Percentiles rank a stretch among this genome's conserved stretches.
phyloP scores from a whole-genome alignment of 2,113 vertebrate species.

The Psilopsiagon aymara region DNA sequence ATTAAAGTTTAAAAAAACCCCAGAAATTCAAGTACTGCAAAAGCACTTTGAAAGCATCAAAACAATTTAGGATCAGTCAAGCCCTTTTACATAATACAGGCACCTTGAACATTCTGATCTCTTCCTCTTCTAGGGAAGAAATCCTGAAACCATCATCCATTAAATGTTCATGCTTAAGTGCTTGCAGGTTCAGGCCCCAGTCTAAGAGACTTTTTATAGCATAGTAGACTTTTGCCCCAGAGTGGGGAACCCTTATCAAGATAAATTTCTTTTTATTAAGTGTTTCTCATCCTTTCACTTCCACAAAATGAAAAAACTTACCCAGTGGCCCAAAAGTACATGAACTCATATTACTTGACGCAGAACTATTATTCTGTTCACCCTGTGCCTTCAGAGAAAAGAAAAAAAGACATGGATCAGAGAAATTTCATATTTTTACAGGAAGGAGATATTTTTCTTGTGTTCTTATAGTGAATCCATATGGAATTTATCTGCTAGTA shows the following conservation, averaged over 20 bases:
- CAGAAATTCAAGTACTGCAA: background rate
- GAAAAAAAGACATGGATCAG: background rate
- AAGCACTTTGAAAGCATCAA: background rate
- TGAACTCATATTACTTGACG: slow-evolving; percentile 86
- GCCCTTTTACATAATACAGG: background rate
- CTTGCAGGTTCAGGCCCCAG: background rate
- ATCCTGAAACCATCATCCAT: background rate
- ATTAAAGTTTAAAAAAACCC: background rate
- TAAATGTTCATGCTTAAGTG: background rate
- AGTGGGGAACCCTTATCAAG: background rate
- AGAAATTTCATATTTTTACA: background rate
- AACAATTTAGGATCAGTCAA: background rate
- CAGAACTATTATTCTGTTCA: slow-evolving; percentile 90
- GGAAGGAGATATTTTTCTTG: background rate
- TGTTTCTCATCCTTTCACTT: background rate
- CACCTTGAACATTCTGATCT: background rate
- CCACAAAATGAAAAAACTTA: slow-evolving; percentile 69
- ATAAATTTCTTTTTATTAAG: background rate
- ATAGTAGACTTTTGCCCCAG: background rate
- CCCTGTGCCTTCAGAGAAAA: slow-evolving; percentile 81
- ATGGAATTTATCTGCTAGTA: background rate
- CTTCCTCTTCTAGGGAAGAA: background rate
- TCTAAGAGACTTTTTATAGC: background rate
- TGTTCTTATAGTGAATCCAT: background rate
- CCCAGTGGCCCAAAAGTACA: slow-evolving; percentile 87